These are phyloP conservation scores for Lacerta viridis DNA, from an alignment of 2,797 vertebrate species.

Conservation along the genomic window DNA sequence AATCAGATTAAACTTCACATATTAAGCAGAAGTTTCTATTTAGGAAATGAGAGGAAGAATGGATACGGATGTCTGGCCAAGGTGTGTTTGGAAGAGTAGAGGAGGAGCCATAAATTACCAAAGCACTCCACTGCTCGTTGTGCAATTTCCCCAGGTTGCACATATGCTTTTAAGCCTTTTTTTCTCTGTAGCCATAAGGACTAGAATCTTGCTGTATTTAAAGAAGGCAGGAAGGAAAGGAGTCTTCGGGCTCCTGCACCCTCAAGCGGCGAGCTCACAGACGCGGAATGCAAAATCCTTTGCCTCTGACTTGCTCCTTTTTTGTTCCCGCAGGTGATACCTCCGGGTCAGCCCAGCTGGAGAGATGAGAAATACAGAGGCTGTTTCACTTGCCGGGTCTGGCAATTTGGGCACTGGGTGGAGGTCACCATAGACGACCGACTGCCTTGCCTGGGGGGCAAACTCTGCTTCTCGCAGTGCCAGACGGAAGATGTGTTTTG, in stretches of 20 bases:
- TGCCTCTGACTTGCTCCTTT: too few relatives aligned
- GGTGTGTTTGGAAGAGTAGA: too few relatives aligned
- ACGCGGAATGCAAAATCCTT: too few relatives aligned
- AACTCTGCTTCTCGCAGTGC: slow-evolving; percentile 94
- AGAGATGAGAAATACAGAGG: slow-evolving; percentile 86
- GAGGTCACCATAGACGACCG: slow-evolving; percentile 92
- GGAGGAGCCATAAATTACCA: not conserved
- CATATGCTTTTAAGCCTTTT: not conserved
- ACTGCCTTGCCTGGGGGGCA: slow-evolving; percentile 89
- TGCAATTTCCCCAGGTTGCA: not conserved
- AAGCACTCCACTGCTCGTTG: not conserved
- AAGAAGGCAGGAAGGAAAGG: not conserved
- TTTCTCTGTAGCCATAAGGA: not conserved
- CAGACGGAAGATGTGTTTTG: slow-evolving; percentile 90
- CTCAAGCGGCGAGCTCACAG: not conserved
- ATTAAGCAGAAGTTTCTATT: too few relatives aligned
- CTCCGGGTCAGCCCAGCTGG: slow-evolving; percentile 90
- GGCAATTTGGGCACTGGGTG: slow-evolving; percentile 92
- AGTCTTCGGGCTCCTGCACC: too few relatives aligned
- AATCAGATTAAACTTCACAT: not conserved
- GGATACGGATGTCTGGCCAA: not conserved
- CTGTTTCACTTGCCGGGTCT: slow-evolving; percentile 88
- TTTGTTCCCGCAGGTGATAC: slow-evolving; percentile 84
- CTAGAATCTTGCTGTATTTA: not conserved
- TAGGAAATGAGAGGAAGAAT: not conserved